Percentiles rank a stretch among this genome's conserved stretches.
phyloP scores from a whole-genome alignment of 2,888 invertebrate species.

The Theodoxus fluviatilis region DNA sequence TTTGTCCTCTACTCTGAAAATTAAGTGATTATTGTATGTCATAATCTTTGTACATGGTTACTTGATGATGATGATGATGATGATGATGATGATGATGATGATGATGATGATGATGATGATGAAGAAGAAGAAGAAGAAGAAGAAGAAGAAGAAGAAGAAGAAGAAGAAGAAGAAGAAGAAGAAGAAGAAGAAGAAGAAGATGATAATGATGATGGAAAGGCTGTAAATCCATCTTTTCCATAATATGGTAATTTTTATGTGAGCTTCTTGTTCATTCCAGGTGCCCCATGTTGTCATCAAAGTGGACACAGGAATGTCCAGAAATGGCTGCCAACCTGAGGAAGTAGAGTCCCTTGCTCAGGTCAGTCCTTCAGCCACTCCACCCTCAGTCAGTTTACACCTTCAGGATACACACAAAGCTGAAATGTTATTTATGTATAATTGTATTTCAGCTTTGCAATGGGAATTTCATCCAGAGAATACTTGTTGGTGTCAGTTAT shows the following conservation, averaged over 20 bases:
- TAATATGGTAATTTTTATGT: not conserved
- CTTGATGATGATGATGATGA: conserved; percentile 17
- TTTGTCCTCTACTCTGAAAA: not conserved
- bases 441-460: not conserved
- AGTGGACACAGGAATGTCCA: conserved; percentile 52
- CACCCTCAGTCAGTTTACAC: not conserved
- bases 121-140: too few species aligned
- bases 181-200: too few species aligned
- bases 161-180: too few species aligned
- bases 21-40: not conserved
- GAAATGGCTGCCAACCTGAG: conserved; percentile 49
- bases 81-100: conserved; percentile 13
- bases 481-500: too few species aligned
- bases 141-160: too few species aligned
- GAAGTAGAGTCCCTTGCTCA: conserved; percentile 31
- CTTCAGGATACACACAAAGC: not conserved
- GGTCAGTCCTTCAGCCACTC: not conserved
- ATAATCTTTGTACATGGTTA: too few species aligned
- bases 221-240: not conserved
- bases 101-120: conserved; percentile 17
- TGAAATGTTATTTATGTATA: not conserved
- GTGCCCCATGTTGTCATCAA: conserved; percentile 41
- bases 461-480: too few species aligned
- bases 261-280: not conserved
- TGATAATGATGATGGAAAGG: conserved; percentile 15